A percentile compares a stretch with the other conserved stretches of the same genome.
Conservation (phyloP, 2,797 vertebrate species). For the Gymnothorax reevesii region DNA sequence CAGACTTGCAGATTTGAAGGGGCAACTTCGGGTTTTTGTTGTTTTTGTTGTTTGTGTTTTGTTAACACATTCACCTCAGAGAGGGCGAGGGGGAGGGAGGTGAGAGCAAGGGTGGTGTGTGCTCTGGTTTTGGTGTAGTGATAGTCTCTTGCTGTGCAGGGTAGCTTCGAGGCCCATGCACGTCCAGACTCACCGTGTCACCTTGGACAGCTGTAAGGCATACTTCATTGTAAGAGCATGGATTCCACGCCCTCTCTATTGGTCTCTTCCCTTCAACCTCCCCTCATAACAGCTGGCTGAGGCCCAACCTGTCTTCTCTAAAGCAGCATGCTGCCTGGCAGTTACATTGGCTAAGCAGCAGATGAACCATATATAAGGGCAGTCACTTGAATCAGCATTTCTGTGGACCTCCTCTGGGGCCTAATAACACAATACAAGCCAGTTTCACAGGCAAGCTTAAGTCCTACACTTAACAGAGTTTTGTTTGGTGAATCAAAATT, state of each 20-base stretch:
- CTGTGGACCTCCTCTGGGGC: neutral
- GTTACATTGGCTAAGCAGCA: neutral
- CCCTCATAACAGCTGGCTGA: neutral
- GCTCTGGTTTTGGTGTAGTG: neutral
- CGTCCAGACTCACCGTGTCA: conserved; percentile 22
- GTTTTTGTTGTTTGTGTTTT: neutral
- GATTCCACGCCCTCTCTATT: neutral
- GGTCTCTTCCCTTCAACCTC: neutral
- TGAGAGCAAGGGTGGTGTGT: neutral
- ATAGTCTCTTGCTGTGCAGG: neutral
- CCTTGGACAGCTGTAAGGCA: neutral
- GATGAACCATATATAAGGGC: neutral
- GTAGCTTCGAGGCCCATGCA: neutral
- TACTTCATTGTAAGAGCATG: neutral
- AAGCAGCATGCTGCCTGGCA: neutral
- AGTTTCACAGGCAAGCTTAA: too few relatives aligned
- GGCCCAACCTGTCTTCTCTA: neutral
- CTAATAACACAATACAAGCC: neutral
- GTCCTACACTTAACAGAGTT: too few relatives aligned
- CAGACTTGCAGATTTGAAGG: neutral
- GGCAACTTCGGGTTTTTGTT: neutral
- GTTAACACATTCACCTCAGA: neutral
- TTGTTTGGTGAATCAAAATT: neutral
- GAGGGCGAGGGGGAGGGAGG: neutral
- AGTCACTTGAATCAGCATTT: neutral